Evolutionary conservation across 2,113 vertebrate genomes (phyloP), one percentile per base, ranked within the genome.

Genomic region (Amphiprion ocellaris): DNA sequence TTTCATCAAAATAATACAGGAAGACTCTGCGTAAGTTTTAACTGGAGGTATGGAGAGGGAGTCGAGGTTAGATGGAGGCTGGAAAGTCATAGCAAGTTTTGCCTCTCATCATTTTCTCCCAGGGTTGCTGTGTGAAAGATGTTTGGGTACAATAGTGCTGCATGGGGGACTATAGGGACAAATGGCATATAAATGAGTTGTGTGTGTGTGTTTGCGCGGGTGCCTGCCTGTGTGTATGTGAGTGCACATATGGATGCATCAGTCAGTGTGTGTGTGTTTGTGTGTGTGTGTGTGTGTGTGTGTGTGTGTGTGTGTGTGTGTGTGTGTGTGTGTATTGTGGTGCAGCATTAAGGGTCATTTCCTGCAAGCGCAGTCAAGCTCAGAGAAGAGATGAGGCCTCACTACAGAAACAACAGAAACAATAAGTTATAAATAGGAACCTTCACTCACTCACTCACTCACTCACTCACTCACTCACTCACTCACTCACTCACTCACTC

Each of bases 401-500:
- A 69, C 53, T 80, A 59, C 46, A 70, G 37, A 81, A 21, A 28
- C 26, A 63, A 74, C 79, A 83, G 70, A 86, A 90, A 92, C 90
- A 93, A 92, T 92, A 77, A 55, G 84, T 78, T 92, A 92, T 85
- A 90, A 93, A 93, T 91, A 93, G 89, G 67, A 88, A 63, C 56
- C 37, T 41, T 81, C 74, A 52, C n/a, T 56, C 74, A 30, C 49
- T 50, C 17, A 39, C 41, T 24, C 37, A 49, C 44, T 24, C 37
- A 47, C 30, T 82, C 75, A 44, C 23, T 59, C 74, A 58, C 62
- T 72, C 64, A 52, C 55, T 80, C 72, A n/a, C 24, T 68, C 72
- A 60, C 58, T 59, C 74, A 58, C 61, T 72, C 64, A 52, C 55
- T 80, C 72, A 23, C 24, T 66, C 68, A 54, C 56, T 69, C 41